These are phyloP conservation scores for Recurvirostra avosetta DNA, from an alignment of 2,113 vertebrate species.

Conservation along the genomic window DNA sequence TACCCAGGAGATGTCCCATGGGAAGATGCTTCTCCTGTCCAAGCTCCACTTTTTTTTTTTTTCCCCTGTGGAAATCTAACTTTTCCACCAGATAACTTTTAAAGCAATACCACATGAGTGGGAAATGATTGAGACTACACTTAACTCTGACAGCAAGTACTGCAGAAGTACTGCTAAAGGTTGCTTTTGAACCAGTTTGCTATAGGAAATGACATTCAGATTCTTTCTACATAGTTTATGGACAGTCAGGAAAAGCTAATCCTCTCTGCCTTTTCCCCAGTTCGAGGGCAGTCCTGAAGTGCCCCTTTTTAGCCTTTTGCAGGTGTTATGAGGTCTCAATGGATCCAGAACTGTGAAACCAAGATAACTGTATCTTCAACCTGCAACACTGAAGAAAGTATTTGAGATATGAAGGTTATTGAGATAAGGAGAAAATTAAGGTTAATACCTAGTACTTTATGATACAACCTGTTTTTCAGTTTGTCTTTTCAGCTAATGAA, in stretches of 20 bases:
- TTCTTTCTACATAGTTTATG: background rate
- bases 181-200: background rate
- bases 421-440: background rate
- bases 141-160: background rate
- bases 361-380: background rate
- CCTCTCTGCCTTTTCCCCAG: background rate
- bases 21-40: background rate
- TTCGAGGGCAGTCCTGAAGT: background rate
- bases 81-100: background rate
- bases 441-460: background rate
- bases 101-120: background rate
- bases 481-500: background rate
- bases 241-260: background rate
- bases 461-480: background rate
- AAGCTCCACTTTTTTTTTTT: background rate
- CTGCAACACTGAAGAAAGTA: background rate
- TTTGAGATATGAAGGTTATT: background rate
- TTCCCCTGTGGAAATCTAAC: background rate
- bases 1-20: background rate
- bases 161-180: background rate
- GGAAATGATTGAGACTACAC: background rate
- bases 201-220: background rate
- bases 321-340: background rate
- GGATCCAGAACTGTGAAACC: background rate
- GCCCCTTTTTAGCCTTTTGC: background rate